Conservation (phyloP, 2,113 vertebrate species). For the Gulo gulo region DNA sequence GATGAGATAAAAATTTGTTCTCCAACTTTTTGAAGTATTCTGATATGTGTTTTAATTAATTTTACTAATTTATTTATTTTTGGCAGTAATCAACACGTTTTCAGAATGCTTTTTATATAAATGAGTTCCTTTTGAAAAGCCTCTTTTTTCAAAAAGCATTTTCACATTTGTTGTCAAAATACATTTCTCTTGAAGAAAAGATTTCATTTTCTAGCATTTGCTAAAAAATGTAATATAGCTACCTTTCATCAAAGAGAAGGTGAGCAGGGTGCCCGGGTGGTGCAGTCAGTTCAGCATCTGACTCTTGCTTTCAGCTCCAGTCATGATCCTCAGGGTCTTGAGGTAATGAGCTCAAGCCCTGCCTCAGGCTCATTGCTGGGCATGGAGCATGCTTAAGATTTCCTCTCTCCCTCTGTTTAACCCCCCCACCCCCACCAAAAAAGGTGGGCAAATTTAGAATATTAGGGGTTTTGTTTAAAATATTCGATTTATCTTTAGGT, state of each 20-base stretch:
- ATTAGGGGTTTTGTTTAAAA: background rate
- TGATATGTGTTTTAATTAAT: background rate
- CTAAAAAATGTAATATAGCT: background rate
- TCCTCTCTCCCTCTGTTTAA: background rate
- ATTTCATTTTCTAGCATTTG: constrained; percentile 15
- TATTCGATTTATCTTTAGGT: background rate
- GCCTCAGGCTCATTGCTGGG: background rate
- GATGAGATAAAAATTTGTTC: background rate
- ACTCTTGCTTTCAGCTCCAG: background rate
- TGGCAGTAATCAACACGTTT: background rate
- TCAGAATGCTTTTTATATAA: background rate
- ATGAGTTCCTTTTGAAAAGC: background rate
- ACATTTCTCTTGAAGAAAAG: background rate
- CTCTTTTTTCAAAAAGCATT: background rate
- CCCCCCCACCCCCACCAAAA: background rate
- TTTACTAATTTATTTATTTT: background rate
- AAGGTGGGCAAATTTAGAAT: background rate
- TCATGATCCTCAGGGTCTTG: background rate
- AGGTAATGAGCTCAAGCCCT: background rate
- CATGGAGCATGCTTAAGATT: background rate
- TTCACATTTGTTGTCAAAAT: constrained; percentile 13
- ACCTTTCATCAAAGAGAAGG: background rate
- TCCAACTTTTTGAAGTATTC: background rate
- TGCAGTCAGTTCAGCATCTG: background rate
- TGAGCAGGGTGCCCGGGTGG: background rate